Base-by-base conservation (phyloP, 2,888 invertebrate genomes). In the Phymatocera aterrima region DNA sequence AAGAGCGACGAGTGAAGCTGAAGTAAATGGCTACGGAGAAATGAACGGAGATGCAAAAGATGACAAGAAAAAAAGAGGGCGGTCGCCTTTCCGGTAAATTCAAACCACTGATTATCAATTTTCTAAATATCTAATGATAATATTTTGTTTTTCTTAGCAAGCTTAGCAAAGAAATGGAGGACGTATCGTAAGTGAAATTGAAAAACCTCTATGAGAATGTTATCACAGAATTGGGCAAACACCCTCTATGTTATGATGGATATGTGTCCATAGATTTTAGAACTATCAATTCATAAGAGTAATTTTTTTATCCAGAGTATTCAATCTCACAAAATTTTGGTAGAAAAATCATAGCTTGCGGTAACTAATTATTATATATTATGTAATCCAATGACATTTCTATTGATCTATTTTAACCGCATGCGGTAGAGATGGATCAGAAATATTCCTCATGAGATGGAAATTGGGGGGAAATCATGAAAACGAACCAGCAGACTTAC, bases 61-160 rank as follows among this genome's bases (percentile, higher is more conserved):
- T 84, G 93, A 95, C 80, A 95, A 96, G 88, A 95, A 96, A 90
- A 94, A 95, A 87, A 92, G 98, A 10, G 97, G 97, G 77, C 94
- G 97, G 82, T 98, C 98, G 51, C 98, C 98, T 21, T 98, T 99
- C 91, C 96, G 96, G 95, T 96, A 89, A 91, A 54, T 46, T 46
- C 61, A 0, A 31, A 5, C 34, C 46, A 40, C 28, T 46, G 8
- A 28, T n/a, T 61, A 48, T 57, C 37, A 75, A 64, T 75, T 5
- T 40, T 70, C 21, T 57, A 40, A n/a, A 78, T 37, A 75, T 57
- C 54, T 78, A 78, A 78, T 74, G 12, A 3, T 75, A 21, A 12
- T 24, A 79, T 65, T 65, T 77, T 79, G 82, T 82, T 80, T 79
- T 84, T 84, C 83, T 83, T 84, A 88, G 88, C 85, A 84, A 87